Base-by-base conservation (phyloP, 1,140 invertebrate genomes). In the Danaus plexippus region DNA sequence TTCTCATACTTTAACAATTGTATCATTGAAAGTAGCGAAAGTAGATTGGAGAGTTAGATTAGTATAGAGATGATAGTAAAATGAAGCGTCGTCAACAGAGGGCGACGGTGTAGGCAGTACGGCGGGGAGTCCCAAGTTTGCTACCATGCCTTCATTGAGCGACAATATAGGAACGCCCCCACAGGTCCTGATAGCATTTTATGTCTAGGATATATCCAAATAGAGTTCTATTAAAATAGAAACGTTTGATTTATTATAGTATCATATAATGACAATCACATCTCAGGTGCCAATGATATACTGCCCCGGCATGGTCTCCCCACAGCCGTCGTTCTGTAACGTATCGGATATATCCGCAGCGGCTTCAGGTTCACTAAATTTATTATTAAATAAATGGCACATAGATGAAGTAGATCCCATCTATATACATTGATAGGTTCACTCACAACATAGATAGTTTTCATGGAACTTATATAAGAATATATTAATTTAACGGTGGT, bases 321-420 rank as follows among this genome's bases (percentile, higher is more conserved):
- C 83, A 44, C 81, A 86, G 61, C 77, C 80, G 43, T 80, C 83
- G 45, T 85, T 79, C 59, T 83, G 80, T 77, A 86, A 85, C 68
- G 75, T 80, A 7, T 85, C 83, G 5, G 83, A 86, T 49, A 75
- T 85, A 46, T 82, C 80, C 6, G 72, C 77, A 0, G 74, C 80
- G 22, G 77, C 69, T 13, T 83, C 80, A 86, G 83, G 83, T 86
- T 73, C 5, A 32, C 2, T 32, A 6, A 32, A 32, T 32, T 32
- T 32, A 32, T 22, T 54, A 49, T 10, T 10, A 32, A 15, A 15
- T 46, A 12, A 57, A 9, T 11, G n/a, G 11, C 12, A 43, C n/a
- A 51, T 51, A 18, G 9, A 57, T 47, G 4, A 47, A 56, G 42
- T 52, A 47, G 22, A 32, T 32, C 22, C 22, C 22, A 32, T 32